Conservation (phyloP, 2,797 vertebrate species). For the Smutsia gigantea region DNA sequence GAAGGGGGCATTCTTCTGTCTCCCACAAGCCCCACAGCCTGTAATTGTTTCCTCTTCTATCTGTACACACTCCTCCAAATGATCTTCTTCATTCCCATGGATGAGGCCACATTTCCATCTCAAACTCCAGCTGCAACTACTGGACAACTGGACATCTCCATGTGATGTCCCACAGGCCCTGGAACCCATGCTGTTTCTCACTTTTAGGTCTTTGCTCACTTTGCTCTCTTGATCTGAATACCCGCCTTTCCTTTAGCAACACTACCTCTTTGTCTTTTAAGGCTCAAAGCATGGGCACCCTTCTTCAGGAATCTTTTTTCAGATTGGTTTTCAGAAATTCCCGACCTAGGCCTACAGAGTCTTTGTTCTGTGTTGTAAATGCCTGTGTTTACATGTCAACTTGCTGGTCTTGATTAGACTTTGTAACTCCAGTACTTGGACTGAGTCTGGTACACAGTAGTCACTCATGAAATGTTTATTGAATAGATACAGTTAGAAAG, state of each 20-base stretch:
- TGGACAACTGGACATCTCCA: not conserved
- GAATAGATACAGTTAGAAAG: not conserved
- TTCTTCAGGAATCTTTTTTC: not conserved
- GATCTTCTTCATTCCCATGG: not conserved
- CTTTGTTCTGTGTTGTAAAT: not conserved
- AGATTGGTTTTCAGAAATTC: not conserved
- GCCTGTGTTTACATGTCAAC: not conserved
- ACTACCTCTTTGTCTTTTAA: not conserved
- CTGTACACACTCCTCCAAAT: not conserved
- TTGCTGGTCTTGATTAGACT: not conserved
- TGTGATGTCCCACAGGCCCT: not conserved
- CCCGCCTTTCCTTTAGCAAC: not conserved
- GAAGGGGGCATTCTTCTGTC: not conserved
- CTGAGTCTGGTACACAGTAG: not conserved
- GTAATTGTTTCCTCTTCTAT: not conserved
- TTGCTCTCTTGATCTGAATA: not conserved
- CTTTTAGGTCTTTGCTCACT: not conserved
- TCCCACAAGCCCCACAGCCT: rapidly evolving
- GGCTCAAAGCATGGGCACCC: not conserved
- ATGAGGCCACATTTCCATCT: not conserved
- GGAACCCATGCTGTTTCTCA: not conserved
- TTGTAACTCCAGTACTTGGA: not conserved
- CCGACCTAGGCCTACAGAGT: not conserved
- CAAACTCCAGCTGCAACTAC: not conserved
- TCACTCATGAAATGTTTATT: not conserved